Evolutionary conservation across 2,113 vertebrate species (phyloP).

Genomic region (Pristiophorus japonicus): DNA sequence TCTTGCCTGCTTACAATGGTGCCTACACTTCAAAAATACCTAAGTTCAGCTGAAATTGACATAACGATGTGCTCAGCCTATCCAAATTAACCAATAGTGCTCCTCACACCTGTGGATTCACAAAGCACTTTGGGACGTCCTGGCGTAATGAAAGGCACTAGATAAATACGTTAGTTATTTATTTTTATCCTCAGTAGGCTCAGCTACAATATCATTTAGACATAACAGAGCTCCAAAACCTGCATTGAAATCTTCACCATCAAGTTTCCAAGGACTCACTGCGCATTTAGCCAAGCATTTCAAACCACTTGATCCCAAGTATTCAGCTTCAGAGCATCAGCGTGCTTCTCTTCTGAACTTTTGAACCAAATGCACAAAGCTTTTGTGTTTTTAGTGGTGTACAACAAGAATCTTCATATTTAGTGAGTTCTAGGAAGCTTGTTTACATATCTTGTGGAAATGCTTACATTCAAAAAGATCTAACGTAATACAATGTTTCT

Average conservation of each 20-base stretch:
- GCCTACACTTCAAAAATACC: not conserved
- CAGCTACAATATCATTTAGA: not conserved
- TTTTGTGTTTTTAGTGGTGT: not conserved
- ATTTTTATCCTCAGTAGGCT: not conserved
- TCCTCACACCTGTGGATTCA: not conserved
- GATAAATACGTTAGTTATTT: not conserved
- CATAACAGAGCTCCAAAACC: not conserved
- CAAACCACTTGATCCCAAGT: not conserved
- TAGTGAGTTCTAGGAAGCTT: not conserved
- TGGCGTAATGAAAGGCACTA: not conserved
- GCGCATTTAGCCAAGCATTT: not conserved
- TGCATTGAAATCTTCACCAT: not conserved
- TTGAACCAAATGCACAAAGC: not conserved
- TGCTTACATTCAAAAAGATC: not conserved
- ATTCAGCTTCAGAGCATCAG: not conserved
- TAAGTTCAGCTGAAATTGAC: not conserved
- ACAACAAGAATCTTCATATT: constrained; percentile 26
- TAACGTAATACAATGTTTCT: not conserved
- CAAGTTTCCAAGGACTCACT: not conserved
- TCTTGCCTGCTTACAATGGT: not conserved
- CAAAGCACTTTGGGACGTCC: not conserved
- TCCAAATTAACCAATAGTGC: not conserved
- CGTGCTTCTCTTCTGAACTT: not conserved
- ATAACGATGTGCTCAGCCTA: not conserved
- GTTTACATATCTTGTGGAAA: constrained; percentile 10